Evolutionary conservation across 30 jellyfish, hydroid and myxozoan species (phyloP), one percentile per base, ranked within the genome.

Genomic region (Hydractinia symbiolongicarpus): DNA sequence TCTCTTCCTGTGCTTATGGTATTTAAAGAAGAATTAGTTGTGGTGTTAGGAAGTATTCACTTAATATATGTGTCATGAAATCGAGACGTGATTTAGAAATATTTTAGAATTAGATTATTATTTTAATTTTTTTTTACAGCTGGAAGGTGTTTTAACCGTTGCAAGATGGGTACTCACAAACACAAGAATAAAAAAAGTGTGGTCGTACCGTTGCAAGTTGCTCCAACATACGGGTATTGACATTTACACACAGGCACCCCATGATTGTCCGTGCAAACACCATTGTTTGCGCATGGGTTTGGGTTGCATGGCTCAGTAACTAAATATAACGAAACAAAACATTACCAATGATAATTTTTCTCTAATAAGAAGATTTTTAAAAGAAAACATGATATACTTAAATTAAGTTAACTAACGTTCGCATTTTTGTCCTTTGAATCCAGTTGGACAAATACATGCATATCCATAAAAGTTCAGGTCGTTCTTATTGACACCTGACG

Each of bases 261-360:
- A 80, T 86, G 74, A 5, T 55, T 82, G 17, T 86, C 96, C 15
- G 30, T 68, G 77, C 98, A 91, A 14, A 73, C 85, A 8, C 98
- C 98, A 50, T 86, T 89, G 77, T 91, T 83, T 73, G 64, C 77
- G 76, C 98, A 91, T 9, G 94, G 95, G 54, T 91, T 91, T 9
- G 98, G 98, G 50, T 30, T 71, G 79, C 98, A 91, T 15, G 89
- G 95, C 50, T 83, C 95, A 14, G 93, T 90, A 58, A 81, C 97
- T 90, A 84, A 53, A 81, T 76, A 11, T 49, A 10, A 75, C n/a
- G 17, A 6, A 64, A 30, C 44, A 30, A 30, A 30, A 30, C 44
- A 30, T 30, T 30, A 30, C 44, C 3, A 16, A 15, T 10, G 11
- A 1, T 20, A 67, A 16, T 58, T 58, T 11, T 58, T 3, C 69